Base-by-base conservation (phyloP, 2,888 invertebrate genomes). In the Eupelmus urozonus region DNA sequence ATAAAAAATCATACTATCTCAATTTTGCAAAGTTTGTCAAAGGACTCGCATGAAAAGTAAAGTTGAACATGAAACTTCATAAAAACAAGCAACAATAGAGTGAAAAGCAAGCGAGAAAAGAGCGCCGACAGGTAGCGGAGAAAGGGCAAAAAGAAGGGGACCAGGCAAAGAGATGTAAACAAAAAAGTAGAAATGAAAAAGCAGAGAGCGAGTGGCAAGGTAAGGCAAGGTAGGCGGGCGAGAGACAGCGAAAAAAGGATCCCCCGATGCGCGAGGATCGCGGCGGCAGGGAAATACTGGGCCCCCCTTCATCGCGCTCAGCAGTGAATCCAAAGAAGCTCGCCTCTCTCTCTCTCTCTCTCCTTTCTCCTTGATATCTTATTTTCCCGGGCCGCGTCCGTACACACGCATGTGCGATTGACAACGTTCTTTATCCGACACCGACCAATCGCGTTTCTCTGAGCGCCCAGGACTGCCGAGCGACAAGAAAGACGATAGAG, bases 361-460 rank as follows among this genome's bases (percentile, higher is more conserved):
- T 7, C 45, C 2, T 45, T 45, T 45, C 34, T 34, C 9, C 18
- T 16, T 53, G 55, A 23, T 66, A 29, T 76, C 62, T 65, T 51
- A 42, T 63, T 51, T 49, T 57, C 29, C 27, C 40, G 25, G 11
- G 23, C 49, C n/a, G 11, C 55, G 5, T n/a, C 9, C 16, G 16
- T 25, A 59, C 20, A 63, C 20, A 45, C 29, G 49, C 42, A n/a
- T n/a, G 49, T 72, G 76, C 67, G 34, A 69, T 57, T 71, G 76
- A 76, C 71, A 76, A 67, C 55, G 57, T 78, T 79, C 70, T 79
- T 76, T 76, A 79, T 71, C 62, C 71, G 60, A 66, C 60, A 67
- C 59, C 63, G 51, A 60, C 71, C 67, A 66, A 71, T 60, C 53
- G 42, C 45, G 59, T 60, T 67, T 67, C 49, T 29, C 18, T n/a